These are phyloP conservation scores for Temnothorax longispinosus DNA, from an alignment of 1,140 invertebrate genomes.

Conservation along the genomic window DNA sequence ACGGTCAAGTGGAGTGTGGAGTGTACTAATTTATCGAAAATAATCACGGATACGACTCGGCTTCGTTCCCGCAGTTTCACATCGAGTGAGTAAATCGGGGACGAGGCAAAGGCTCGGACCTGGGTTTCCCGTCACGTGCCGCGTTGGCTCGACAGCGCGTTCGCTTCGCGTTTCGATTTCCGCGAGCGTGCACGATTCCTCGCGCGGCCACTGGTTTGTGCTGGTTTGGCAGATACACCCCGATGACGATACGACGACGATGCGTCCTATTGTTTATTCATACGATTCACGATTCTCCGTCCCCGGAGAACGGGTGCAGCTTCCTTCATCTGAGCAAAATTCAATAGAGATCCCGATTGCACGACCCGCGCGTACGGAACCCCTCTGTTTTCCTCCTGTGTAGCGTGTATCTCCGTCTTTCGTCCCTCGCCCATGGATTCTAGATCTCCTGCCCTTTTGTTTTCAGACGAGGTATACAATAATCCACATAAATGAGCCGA, in stretches of 20 bases:
- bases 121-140: background rate
- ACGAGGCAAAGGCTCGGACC: background rate
- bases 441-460: background rate
- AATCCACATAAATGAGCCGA: conserved; percentile 79
- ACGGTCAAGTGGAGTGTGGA: conserved; percentile 83
- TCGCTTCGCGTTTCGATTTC: background rate
- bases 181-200: background rate
- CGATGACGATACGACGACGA: conserved; percentile 27
- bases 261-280: conserved; percentile 79
- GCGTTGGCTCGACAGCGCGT: background rate
- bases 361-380: background rate
- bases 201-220: background rate
- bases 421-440: background rate
- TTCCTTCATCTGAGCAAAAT: background rate
- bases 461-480: conserved; percentile 77
- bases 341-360: background rate
- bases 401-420: background rate
- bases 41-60: conserved; percentile 78
- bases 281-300: conserved; percentile 55
- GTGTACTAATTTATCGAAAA: conserved; percentile 83
- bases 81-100: conserved; percentile 78
- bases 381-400: background rate
- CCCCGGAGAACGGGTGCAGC: background rate
- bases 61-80: conserved; percentile 69
- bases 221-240: conserved; percentile 28